Percentiles rank a stretch among this genome's conserved stretches.
These are phyloP conservation scores for Drosophila tropicalis DNA, from an alignment of 1,140 invertebrate species.

Conservation along the genomic window DNA sequence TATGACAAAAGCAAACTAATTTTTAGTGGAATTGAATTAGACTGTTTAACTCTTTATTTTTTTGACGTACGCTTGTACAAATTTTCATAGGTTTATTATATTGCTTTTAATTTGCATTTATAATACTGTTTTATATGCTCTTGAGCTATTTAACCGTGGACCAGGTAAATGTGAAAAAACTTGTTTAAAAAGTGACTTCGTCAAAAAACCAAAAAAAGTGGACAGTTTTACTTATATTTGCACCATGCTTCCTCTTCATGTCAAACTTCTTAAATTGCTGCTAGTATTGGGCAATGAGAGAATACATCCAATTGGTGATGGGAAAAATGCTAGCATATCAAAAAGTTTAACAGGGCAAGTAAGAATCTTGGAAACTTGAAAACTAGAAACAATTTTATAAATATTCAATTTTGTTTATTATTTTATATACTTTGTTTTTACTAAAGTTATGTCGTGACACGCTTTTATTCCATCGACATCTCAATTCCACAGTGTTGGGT, in stretches of 20 bases:
- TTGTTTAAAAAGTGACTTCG: too few species aligned
- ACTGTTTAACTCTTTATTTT: background rate
- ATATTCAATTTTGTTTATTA: background rate
- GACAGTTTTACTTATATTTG: background rate
- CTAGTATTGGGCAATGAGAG: constrained; percentile 32
- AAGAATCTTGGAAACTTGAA: background rate
- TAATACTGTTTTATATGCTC: background rate
- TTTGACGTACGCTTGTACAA: background rate
- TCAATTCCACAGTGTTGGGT: background rate
- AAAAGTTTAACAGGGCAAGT: background rate
- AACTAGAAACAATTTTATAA: constrained; percentile 12
- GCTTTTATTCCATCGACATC: too few species aligned
- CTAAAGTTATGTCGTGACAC: background rate
- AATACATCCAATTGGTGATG: constrained; percentile 11
- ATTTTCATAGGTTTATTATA: background rate
- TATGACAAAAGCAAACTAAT: too few species aligned
- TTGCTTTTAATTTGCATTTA: background rate
- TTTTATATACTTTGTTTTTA: background rate
- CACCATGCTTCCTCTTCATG: constrained; percentile 30
- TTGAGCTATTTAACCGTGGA: too few species aligned
- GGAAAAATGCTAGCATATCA: background rate
- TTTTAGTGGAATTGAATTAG: background rate
- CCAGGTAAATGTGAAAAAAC: too few species aligned
- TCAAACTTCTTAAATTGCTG: constrained; percentile 24
- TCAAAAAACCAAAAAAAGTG: background rate